Conservation (phyloP, 2,888 invertebrate genomes). For the Loripinus fragilis region DNA sequence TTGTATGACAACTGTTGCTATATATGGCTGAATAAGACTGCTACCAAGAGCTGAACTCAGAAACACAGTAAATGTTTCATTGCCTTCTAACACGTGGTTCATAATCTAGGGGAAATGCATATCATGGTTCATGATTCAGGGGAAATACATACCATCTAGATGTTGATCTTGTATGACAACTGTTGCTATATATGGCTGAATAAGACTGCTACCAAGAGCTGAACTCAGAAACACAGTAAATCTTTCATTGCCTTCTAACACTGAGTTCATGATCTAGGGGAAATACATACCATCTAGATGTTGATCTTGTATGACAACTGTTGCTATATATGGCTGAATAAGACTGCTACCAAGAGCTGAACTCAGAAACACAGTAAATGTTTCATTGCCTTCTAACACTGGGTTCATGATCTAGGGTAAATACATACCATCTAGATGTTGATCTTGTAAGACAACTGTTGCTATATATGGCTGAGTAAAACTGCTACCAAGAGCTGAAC, state of each 20-base stretch:
- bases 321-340: constrained; percentile 70
- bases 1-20: constrained; percentile 72
- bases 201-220: constrained; percentile 75
- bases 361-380: constrained; percentile 79
- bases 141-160: constrained; percentile 75
- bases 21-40: constrained; percentile 71
- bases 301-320: constrained; percentile 73
- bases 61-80: constrained; percentile 80
- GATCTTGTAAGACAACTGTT: constrained; percentile 73
- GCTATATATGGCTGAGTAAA: constrained; percentile 73
- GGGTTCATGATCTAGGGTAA: no score
- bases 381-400: constrained; percentile 80
- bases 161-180: constrained; percentile 74
- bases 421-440: constrained; percentile 75
- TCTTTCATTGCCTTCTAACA: constrained; percentile 80
- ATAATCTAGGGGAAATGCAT: no score
- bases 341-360: constrained; percentile 77
- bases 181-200: constrained; percentile 69
- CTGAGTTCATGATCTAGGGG: constrained; percentile 75
- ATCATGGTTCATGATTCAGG: no score
- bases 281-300: constrained; percentile 75
- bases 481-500: constrained; percentile 76
- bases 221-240: constrained; percentile 80
- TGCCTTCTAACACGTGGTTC: constrained; percentile 80
- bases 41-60: constrained; percentile 79